Base-by-base conservation (phyloP, 2,888 invertebrate species). In the Stenchaetothrips biformis region DNA sequence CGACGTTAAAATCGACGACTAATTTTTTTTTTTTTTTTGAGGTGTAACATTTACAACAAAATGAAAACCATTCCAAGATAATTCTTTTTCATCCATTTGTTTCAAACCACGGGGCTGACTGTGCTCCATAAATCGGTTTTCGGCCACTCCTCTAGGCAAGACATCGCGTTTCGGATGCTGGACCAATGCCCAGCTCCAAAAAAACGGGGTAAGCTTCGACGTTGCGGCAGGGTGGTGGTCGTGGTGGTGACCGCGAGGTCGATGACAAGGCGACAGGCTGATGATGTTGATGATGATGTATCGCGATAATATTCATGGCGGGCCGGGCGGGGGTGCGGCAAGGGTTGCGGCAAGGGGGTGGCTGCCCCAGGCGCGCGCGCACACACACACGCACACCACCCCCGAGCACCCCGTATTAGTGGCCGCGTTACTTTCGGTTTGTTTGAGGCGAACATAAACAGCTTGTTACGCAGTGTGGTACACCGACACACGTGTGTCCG, bases 211-310 rank as follows among this genome's bases (percentile, higher is more conserved):
- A n/a, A n/a, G n/a, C n/a, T n/a, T n/a, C n/a, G n/a, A n/a, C n/a
- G n/a, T n/a, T n/a, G n/a, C n/a, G n/a, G n/a, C n/a, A n/a, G n/a
- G n/a, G n/a, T n/a, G n/a, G n/a, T n/a, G n/a, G n/a, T n/a, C n/a
- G 62, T n/a, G 62, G 13, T 67, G 67, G 67, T 74, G 67, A 74
- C 67, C 67, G 67, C 4, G 37, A 37, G 2, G 37, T 37, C 25
- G 67, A 74, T 74, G 67, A 74, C 59, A 59, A 4, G 59, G 13
- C 59, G 59, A 59, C 67, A 74, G 67, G 67, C 25, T 74, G 59
- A 59, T 74, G 67, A 74, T 74, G 67, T 25, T 74, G 67, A 74
- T 74, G 67, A 74, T 74, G 67, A 74, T 74, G 67, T 74, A 74
- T 74, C 25, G 67, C 67, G 67, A 74, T 74, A 74, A 74, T 74